Percentiles rank a stretch among this genome's conserved stretches.
Conservation (phyloP, 1,140 invertebrate genomes). For the Cryptotermes secundus region DNA sequence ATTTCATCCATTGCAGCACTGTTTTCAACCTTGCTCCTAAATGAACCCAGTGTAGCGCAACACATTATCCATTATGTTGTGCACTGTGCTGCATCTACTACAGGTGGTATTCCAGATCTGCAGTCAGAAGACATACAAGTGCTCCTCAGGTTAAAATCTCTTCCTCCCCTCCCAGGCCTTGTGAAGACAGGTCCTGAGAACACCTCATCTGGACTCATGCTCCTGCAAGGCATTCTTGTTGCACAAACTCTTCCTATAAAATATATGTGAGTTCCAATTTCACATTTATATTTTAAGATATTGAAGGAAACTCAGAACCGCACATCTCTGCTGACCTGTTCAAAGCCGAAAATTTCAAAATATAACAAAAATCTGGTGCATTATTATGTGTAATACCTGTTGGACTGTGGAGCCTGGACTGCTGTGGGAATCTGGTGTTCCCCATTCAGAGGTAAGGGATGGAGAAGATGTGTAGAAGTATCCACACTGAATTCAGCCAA, state of each 20-base stretch:
- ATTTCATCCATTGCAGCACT: neutral
- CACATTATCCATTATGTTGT: neutral
- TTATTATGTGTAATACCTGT: too few species aligned
- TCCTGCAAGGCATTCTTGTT: constrained; percentile 35
- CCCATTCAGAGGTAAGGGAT: too few species aligned
- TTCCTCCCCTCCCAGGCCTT: constrained; percentile 1
- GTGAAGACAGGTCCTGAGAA: neutral
- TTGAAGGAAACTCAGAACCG: too few species aligned
- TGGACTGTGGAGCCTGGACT: too few species aligned
- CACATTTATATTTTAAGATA: too few species aligned
- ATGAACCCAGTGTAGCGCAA: neutral
- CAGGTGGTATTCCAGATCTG: neutral
- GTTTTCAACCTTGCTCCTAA: neutral
- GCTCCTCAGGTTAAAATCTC: neutral
- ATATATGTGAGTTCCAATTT: constrained; percentile 33
- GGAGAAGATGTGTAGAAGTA: too few species aligned
- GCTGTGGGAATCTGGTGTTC: too few species aligned
- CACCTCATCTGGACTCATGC: constrained; percentile 21
- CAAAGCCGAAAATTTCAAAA: too few species aligned
- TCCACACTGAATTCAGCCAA: too few species aligned
- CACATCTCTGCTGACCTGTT: too few species aligned
- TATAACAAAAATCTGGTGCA: too few species aligned
- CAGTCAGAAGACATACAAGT: neutral
- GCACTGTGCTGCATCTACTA: neutral
- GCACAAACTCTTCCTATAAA: constrained; percentile 31